phyloP scores from a whole-genome alignment of 1,140 invertebrate species.

The Parasteatoda tepidariorum region DNA sequence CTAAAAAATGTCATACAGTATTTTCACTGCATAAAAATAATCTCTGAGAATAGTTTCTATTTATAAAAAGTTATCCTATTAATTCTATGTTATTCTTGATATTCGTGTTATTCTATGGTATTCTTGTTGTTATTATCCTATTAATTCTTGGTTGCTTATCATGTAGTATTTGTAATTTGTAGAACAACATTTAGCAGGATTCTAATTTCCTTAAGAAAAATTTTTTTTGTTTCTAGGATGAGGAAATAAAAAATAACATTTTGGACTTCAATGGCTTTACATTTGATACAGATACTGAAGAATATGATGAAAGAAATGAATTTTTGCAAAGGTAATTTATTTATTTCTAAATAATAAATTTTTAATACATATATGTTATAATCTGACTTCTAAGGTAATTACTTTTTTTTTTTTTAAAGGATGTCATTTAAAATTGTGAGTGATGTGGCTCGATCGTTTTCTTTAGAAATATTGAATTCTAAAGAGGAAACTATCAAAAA shows the following conservation, averaged over 20 bases:
- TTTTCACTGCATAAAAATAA: no score
- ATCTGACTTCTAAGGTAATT: background rate
- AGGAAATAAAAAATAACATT: constrained; percentile 27
- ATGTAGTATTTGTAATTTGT: no score
- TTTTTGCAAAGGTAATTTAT: constrained; percentile 30
- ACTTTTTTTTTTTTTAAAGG: constrained; percentile 7
- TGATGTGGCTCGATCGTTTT: constrained; percentile 38
- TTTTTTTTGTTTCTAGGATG: constrained; percentile 12
- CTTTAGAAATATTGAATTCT: constrained; percentile 4
- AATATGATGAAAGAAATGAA: constrained; percentile 42
- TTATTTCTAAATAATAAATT: background rate
- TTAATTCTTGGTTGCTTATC: no score
- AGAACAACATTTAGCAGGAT: no score
- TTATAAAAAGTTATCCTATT: no score
- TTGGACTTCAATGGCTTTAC: constrained; percentile 48
- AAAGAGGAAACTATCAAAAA: constrained; percentile 49
- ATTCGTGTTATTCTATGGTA: no score
- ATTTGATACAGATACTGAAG: constrained; percentile 43
- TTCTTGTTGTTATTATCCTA: no score
- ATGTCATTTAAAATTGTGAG: constrained; percentile 29
- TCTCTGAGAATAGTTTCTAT: no score
- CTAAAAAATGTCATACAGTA: no score
- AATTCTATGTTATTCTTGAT: no score
- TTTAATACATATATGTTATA: background rate
- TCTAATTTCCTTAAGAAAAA: no score